Evolutionary conservation across 2,113 vertebrate genomes (phyloP), one percentile per base, ranked within the genome.

Genomic region (Sceloporus tristichus): DNA sequence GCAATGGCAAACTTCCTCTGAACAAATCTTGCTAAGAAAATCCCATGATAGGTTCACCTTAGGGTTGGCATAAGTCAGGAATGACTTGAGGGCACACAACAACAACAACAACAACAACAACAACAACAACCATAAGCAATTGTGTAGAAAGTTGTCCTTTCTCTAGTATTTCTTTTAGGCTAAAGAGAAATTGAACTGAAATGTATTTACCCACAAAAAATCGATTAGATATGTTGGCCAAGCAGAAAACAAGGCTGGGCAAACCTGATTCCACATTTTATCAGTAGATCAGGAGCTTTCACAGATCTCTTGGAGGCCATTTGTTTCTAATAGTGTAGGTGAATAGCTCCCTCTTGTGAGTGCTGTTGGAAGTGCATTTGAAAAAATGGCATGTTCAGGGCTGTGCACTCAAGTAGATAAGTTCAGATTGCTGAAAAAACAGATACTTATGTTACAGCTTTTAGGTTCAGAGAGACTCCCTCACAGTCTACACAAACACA

Each of bases 331-430:
- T 78, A 83, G 14, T 70, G 65, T 71, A 56, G 81, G 62, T 70
- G 53, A 70, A 70, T 82, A 78, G 62, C 81, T 65, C 87, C 87
- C 87, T 88, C 87, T 78, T 54, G 73, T 88, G 87, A 78, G 40
- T 10, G 16, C 59, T 76, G 42, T 38, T 77, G 23, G 73, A 75
- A 84, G 74, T 38, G 18, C 73, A 56, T 4, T 27, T 21, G 29
- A 40, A 56, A 53, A 68, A 29, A 66, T 11, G n/a, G 34, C 25
- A 59, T 42, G 21, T 4, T 25, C 56, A 76, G 29, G 40, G 9
- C 48, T 78, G 73, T 19, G 59, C 16, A 65, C 14, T 66, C 18
- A 16, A 34, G 27, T 5, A 53, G 40, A 18, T 38, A 48, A 48
- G 27, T 56, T 42, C 66, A 73, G 27, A 18, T 53, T 16, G 10